A percentile compares a stretch with the other conserved stretches of the same genome.
Conservation (phyloP, 2,888 invertebrate species). For the Caenorhabditis sp. region DNA sequence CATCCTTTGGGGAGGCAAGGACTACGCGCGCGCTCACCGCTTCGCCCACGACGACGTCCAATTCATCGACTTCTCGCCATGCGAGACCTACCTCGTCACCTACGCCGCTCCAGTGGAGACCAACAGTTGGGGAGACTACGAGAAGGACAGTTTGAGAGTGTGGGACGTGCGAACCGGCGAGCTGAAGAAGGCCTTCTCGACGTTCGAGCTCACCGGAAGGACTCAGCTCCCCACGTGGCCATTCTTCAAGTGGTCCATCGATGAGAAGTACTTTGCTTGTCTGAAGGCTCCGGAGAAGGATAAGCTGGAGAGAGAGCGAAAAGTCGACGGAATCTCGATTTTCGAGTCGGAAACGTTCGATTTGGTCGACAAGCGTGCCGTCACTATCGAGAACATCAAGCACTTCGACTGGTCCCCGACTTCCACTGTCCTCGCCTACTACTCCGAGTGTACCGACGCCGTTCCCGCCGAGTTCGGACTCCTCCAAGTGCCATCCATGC, state of each 20-base stretch:
- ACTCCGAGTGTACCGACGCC: conserved; percentile 88
- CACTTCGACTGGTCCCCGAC: conserved; percentile 99
- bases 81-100: conserved; percentile 96
- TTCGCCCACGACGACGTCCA: conserved; percentile 91
- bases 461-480: conserved; percentile 81
- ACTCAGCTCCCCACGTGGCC: conserved; percentile 84
- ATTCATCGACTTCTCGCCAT: conserved; percentile 97
- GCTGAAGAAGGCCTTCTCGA: conserved; percentile 78
- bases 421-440: conserved; percentile 96
- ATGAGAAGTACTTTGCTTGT: conserved; percentile 82
- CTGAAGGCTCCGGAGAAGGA: conserved; percentile 79
- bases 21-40: conserved; percentile 93
- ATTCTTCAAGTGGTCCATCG: conserved; percentile 82
- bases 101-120: conserved; percentile 88
- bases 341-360: conserved; percentile 97
- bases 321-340: conserved; percentile 88
- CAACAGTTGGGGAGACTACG: conserved; percentile 87
- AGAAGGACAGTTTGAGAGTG: conserved; percentile 89
- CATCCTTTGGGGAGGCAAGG: conserved; percentile 97
- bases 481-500: conserved; percentile 76
- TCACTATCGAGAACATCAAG: conserved; percentile 86
- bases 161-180: conserved; percentile 95
- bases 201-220: conserved; percentile 71
- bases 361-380: conserved; percentile 94
- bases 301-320: conserved; percentile 73